phyloP scores from a whole-genome alignment of 1,140 invertebrate species.

The Prorops nasuta region DNA sequence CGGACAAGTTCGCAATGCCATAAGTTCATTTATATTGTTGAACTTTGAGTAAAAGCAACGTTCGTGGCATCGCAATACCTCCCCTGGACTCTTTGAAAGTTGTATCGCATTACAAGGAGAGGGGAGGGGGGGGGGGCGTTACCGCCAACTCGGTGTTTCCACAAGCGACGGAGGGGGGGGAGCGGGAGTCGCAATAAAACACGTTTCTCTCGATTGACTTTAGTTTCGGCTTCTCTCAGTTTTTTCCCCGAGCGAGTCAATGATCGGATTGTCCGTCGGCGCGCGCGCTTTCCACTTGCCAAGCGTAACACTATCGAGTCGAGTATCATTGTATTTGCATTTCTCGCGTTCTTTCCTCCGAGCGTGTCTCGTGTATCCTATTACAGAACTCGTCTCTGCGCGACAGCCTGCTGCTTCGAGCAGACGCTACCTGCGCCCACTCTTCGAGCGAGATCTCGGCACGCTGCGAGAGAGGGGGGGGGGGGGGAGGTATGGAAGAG shows the following conservation, averaged over 20 bases:
- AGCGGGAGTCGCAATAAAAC: not conserved
- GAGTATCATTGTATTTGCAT: too few species aligned
- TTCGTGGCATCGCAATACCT: not conserved
- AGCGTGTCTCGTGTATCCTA: not conserved
- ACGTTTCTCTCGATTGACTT: not conserved
- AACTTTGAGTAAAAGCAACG: not conserved
- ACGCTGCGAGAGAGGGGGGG: too few species aligned
- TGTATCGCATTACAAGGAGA: not conserved
- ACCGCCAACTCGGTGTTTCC: not conserved
- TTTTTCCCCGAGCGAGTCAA: not conserved
- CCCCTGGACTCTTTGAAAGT: not conserved
- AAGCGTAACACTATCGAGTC: too few species aligned
- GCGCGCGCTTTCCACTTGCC: too few species aligned
- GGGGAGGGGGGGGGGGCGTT: not conserved
- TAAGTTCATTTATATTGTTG: not conserved
- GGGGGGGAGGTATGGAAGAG: too few species aligned
- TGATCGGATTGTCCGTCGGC: too few species aligned
- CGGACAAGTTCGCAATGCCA: not conserved
- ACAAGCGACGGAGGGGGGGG: not conserved
- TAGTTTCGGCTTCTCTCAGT: not conserved
- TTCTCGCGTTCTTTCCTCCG: not conserved
- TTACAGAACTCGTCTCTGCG: not conserved
- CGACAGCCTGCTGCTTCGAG: not conserved
- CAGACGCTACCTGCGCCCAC: too few species aligned
- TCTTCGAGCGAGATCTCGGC: too few species aligned